Percentiles rank a stretch among this genome's conserved stretches.
Conservation (phyloP, 1,140 invertebrate genomes). For the Limonius californicus region DNA sequence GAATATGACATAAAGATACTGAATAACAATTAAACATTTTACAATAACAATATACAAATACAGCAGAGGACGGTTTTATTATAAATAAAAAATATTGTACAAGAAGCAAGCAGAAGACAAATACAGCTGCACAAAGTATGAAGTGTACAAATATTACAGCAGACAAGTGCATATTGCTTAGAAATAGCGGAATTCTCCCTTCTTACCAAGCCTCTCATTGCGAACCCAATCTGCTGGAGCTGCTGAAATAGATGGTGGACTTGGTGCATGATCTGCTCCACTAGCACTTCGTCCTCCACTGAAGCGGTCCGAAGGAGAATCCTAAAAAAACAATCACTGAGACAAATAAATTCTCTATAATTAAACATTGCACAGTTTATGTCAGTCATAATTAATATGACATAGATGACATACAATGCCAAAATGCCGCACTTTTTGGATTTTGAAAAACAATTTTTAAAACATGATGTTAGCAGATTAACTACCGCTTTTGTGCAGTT, state of each 20-base stretch:
- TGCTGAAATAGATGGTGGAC: conserved; percentile 41
- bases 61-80: conserved; percentile 6
- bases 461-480: too few species aligned
- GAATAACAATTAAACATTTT: conserved; percentile 10
- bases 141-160: conserved; percentile 15
- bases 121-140: conserved; percentile 13
- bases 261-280: conserved; percentile 28
- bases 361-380: too few species aligned
- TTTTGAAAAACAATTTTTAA: too few species aligned
- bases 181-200: conserved; percentile 95
- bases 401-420: too few species aligned
- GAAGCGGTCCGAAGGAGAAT: conserved; percentile 38
- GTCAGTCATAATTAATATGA: too few species aligned
- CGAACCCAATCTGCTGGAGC: conserved; percentile 76
- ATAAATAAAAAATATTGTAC: conserved; percentile 27
- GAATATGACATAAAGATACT: not conserved
- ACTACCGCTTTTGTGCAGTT: too few species aligned
- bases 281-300: conserved; percentile 32
- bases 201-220: conserved; percentile 85
- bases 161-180: conserved; percentile 49
- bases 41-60: conserved; percentile 20
- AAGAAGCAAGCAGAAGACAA: conserved; percentile 19
- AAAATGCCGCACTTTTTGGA: too few species aligned
- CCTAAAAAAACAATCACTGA: too few species aligned
- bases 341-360: too few species aligned